A percentile compares a stretch with the other conserved stretches of the same genome.
phyloP scores from a whole-genome alignment of 2,797 vertebrate genomes.

The Amazona finschi region DNA sequence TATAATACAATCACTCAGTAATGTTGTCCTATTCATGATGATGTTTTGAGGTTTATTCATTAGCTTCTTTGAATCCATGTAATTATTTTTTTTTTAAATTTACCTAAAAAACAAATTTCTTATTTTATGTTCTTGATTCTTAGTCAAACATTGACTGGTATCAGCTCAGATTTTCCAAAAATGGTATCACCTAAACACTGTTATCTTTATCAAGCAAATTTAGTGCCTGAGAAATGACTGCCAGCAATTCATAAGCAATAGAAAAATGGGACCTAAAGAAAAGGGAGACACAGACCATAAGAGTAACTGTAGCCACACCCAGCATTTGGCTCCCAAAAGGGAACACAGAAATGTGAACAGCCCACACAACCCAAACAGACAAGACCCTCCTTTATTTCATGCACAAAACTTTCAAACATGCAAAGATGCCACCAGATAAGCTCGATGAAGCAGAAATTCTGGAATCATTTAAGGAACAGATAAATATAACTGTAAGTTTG shows the following conservation, averaged over 20 bases:
- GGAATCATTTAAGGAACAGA: conserved; percentile 52
- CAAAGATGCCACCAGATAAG: conserved; percentile 44
- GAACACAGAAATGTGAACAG: conserved; percentile 23
- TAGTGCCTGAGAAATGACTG: neutral
- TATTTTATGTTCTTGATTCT: neutral
- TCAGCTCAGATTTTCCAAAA: neutral
- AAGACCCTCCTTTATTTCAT: neutral
- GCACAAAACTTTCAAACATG: neutral
- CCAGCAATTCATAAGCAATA: conserved; percentile 11
- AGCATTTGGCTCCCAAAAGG: neutral
- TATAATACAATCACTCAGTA: neutral
- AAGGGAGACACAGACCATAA: neutral
- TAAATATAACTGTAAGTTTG: conserved; percentile 27
- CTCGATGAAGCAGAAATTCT: conserved; percentile 14
- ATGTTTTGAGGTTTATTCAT: neutral
- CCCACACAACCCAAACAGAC: conserved; percentile 5
- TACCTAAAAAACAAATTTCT: neutral
- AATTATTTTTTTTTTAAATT: neutral
- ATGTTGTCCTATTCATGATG: neutral
- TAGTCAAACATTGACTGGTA: neutral
- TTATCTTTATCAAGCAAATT: neutral
- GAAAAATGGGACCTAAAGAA: conserved; percentile 34
- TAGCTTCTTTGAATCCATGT: neutral
- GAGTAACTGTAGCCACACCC: neutral
- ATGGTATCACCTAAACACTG: neutral